Percentiles rank a stretch among this genome's conserved stretches.
Evolutionary conservation across 1,140 invertebrate genomes (phyloP).

Genomic region (Nixonia krombeini): DNA sequence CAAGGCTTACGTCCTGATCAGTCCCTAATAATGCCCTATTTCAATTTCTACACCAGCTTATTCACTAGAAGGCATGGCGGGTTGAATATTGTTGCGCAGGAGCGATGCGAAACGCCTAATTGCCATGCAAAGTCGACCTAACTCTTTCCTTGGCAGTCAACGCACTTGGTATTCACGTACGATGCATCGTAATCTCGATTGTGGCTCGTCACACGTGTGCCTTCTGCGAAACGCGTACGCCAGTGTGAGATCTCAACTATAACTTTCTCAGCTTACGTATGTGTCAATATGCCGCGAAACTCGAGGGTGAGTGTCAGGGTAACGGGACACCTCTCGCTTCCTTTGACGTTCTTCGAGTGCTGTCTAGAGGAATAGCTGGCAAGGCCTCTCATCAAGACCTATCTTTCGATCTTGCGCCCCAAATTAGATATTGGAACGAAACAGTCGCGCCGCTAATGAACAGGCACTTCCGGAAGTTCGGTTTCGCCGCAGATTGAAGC

Average conservation of each 20-base stretch:
- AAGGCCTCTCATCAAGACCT: constrained; percentile 36
- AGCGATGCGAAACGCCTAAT: not conserved
- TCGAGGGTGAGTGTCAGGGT: not conserved
- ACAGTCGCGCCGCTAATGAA: constrained; percentile 58
- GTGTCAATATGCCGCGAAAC: constrained; percentile 2
- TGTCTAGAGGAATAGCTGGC: constrained; percentile 51
- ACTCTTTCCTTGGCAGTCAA: not conserved
- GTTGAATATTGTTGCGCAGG: too few relatives aligned
- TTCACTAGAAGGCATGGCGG: too few relatives aligned
- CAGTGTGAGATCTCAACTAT: not conserved
- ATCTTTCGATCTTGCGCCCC: constrained; percentile 40
- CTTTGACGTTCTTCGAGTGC: constrained; percentile 58
- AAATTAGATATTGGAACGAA: constrained; percentile 61
- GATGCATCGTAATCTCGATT: too few relatives aligned
- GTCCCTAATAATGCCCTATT: too few relatives aligned
- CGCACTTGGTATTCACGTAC: not conserved
- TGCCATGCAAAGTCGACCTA: not conserved
- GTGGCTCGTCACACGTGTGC: not conserved
- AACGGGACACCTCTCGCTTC: constrained; percentile 23
- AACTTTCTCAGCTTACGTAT: not conserved
- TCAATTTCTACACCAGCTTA: too few relatives aligned
- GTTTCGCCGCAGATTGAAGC: constrained; percentile 48
- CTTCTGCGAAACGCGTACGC: not conserved
- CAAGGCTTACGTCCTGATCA: too few relatives aligned
- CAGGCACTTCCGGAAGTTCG: constrained; percentile 60